phyloP scores from a whole-genome alignment of 2,797 vertebrate species.

The Neosalanx taihuensis region DNA sequence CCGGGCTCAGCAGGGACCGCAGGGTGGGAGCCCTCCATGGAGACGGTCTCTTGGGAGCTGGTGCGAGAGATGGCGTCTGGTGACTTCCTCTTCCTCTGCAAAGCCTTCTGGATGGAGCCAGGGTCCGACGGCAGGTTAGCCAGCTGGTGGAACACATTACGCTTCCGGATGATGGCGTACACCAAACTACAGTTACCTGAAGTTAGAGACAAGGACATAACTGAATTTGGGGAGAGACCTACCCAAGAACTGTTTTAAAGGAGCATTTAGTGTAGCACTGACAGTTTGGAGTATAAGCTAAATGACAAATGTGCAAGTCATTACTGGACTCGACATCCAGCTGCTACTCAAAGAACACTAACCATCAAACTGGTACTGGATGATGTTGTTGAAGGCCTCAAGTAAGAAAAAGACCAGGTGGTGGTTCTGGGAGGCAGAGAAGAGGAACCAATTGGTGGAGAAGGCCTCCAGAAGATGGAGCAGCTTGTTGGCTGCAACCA shows the following conservation, averaged over 20 bases:
- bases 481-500: constrained; percentile 97
- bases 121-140: constrained; percentile 89
- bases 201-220: not conserved
- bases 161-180: constrained; percentile 97
- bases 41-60: constrained; percentile 88
- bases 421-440: constrained; percentile 92
- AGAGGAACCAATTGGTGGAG: constrained; percentile 96
- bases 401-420: constrained; percentile 96
- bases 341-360: constrained; percentile 36
- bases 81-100: constrained; percentile 85
- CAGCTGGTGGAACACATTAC: constrained; percentile 93
- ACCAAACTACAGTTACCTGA: constrained; percentile 84
- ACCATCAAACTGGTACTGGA: constrained; percentile 99
- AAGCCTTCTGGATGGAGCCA: constrained; percentile 85
- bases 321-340: not conserved
- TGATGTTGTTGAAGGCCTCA: constrained; percentile 98
- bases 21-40: constrained; percentile 94
- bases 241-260: not conserved
- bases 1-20: constrained; percentile 92
- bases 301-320: too few relatives aligned
- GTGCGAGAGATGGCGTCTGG: constrained; percentile 88
- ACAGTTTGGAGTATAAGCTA: too few relatives aligned
- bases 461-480: constrained; percentile 97
- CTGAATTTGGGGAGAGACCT: not conserved
- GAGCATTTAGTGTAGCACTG: not conserved